Evolutionary conservation across 2,797 vertebrate species (phyloP).

Genomic region (Xerus rutilus): DNA sequence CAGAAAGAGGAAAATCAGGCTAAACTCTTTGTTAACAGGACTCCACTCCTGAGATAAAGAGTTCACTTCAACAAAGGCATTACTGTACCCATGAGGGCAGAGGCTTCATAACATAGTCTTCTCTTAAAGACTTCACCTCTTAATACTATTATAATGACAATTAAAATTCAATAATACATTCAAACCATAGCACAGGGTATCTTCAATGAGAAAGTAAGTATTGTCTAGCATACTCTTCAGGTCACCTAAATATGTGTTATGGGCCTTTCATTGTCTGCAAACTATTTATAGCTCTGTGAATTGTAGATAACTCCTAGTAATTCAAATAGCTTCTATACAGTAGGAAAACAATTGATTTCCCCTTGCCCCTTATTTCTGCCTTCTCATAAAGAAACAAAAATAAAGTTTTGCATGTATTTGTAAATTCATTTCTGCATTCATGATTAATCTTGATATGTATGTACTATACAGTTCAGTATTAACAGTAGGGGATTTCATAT

Average conservation of each 20-base stretch:
- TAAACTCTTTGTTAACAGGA: neutral
- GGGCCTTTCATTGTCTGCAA: neutral
- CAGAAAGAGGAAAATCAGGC: neutral
- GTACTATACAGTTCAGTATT: neutral
- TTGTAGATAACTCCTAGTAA: neutral
- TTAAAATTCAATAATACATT: neutral
- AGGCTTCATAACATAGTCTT: neutral
- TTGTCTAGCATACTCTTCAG: neutral
- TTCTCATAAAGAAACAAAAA: neutral
- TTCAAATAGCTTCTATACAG: neutral
- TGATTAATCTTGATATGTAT: neutral
- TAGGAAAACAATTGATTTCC: neutral
- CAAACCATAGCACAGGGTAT: neutral
- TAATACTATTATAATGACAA: neutral
- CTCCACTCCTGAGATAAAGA: neutral
- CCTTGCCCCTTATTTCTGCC: neutral
- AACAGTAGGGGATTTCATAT: slow-evolving; percentile 15
- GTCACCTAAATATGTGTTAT: neutral
- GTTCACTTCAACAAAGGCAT: neutral
- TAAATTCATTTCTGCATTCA: neutral
- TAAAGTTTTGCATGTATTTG: neutral
- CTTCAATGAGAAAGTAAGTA: neutral
- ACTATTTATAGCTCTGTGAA: neutral
- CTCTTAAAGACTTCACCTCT: neutral
- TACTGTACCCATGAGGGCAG: neutral